Conservation (phyloP, 2,113 vertebrate genomes). For the Crotalus tigris region DNA sequence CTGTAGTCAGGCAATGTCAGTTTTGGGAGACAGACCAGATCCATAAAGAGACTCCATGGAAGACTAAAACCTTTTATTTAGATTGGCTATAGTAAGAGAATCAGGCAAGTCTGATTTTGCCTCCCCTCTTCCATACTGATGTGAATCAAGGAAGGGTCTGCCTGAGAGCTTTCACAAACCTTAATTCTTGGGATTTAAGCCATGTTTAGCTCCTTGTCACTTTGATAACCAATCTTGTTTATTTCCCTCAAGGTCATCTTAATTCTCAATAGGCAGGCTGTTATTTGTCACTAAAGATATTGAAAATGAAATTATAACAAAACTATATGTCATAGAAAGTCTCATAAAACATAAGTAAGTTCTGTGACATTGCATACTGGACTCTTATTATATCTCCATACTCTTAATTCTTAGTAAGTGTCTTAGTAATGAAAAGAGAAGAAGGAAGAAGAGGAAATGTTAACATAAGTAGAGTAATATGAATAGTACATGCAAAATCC, state of each 20-base stretch:
- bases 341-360: background rate
- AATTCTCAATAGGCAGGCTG: background rate
- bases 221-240: background rate
- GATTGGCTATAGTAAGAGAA: background rate
- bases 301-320: accelerated
- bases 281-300: background rate
- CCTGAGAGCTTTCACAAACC: background rate
- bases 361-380: background rate
- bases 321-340: background rate
- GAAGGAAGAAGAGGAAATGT: background rate
- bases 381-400: background rate
- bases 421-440: background rate
- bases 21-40: background rate
- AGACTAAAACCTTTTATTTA: background rate
- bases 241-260: background rate
- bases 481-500: background rate
- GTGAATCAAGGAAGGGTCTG: background rate
- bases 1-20: background rate
- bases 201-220: background rate
- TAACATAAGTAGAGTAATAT: background rate
- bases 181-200: background rate
- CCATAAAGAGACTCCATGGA: background rate
- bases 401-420: background rate
- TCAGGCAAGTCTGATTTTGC: background rate
- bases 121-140: background rate